Percentiles rank a stretch among this genome's conserved stretches.
phyloP scores from a whole-genome alignment of 1,140 invertebrate genomes.

The Rhagoletis pomonella region DNA sequence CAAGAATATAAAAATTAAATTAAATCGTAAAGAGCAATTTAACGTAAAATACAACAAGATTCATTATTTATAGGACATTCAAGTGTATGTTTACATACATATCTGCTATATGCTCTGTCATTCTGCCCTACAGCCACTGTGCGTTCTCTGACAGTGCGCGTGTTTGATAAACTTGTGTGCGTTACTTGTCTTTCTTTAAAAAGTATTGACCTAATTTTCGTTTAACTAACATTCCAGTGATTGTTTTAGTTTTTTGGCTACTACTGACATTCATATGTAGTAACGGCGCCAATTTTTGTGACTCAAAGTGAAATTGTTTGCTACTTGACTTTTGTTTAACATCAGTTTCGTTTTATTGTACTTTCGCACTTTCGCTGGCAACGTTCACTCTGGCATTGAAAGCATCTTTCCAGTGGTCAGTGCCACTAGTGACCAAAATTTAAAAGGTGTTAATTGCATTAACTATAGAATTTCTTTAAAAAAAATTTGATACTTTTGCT shows the following conservation, averaged over 20 bases:
- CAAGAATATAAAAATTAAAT: neutral
- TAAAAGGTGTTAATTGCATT: conserved; percentile 61
- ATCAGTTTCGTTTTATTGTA: conserved; percentile 52
- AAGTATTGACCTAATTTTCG: conserved; percentile 44
- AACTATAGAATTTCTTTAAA: conserved; percentile 57
- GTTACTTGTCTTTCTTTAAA: neutral
- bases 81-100: neutral
- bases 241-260: conserved; percentile 53
- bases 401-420: conserved; percentile 52
- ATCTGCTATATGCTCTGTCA: neutral
- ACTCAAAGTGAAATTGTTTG: conserved; percentile 53
- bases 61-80: neutral
- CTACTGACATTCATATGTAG: neutral
- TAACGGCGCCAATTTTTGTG: neutral
- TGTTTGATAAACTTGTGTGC: neutral
- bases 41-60: too few species aligned
- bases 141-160: neutral
- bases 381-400: conserved; percentile 49
- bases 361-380: conserved; percentile 53
- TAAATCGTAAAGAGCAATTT: neutral
- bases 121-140: neutral
- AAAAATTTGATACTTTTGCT: conserved; percentile 66
- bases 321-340: conserved; percentile 62
- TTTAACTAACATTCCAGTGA: conserved; percentile 39
- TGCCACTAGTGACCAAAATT: neutral